phyloP scores from a whole-genome alignment of 2,797 vertebrate genomes.

The Cuniculus paca region DNA sequence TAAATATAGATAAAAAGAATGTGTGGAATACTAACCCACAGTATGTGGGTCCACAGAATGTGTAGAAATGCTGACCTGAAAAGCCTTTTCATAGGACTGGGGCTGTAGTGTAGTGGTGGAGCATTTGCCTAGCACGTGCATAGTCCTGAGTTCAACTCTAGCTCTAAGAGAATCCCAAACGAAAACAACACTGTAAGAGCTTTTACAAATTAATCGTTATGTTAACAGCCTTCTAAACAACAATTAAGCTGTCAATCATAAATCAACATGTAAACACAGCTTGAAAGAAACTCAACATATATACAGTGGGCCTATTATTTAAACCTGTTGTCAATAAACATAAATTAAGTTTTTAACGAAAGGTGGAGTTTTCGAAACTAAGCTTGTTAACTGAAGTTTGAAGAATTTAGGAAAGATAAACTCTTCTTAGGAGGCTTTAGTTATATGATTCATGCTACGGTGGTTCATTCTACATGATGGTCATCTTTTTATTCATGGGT shows the following conservation, averaged over 20 bases:
- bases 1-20: constrained; percentile 18
- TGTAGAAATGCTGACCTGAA: constrained; percentile 58
- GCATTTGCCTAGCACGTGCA: background rate
- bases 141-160: background rate
- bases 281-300: constrained; percentile 22
- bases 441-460: constrained; percentile 10
- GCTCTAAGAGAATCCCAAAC: background rate
- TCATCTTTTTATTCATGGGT: constrained; percentile 39
- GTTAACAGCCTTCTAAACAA: background rate
- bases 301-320: background rate
- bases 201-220: constrained; percentile 37
- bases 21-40: background rate
- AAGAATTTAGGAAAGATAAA: constrained; percentile 46
- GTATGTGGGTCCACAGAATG: too few species aligned
- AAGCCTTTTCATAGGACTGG: background rate
- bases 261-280: background rate
- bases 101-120: background rate
- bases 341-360: constrained; percentile 4
- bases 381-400: constrained; percentile 8
- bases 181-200: background rate
- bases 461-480: background rate
- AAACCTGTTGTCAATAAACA: background rate
- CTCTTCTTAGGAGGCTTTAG: constrained; percentile 26
- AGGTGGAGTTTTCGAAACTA: background rate
- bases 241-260: background rate